These are phyloP conservation scores for Frankliniella fusca DNA, from an alignment of 2,888 invertebrate species.

Conservation along the genomic window DNA sequence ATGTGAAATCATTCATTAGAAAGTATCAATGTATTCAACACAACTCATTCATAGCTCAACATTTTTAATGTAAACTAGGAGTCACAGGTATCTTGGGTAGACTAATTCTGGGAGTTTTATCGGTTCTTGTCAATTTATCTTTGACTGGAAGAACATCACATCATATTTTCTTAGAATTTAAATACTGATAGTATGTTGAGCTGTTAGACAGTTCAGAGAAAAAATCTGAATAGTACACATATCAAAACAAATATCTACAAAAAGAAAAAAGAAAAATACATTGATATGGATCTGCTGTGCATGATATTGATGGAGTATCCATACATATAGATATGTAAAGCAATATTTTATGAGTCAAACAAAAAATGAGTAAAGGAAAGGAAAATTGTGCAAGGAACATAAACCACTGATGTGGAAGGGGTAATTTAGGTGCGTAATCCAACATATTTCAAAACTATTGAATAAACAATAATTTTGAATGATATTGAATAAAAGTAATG, in stretches of 20 bases:
- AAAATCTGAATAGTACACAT: background rate
- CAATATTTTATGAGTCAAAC: no score
- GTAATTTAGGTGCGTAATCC: no score
- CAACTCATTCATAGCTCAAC: background rate
- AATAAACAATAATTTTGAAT: no score
- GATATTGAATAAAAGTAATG: no score
- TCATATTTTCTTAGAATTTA: background rate
- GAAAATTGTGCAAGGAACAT: no score
- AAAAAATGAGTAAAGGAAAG: no score
- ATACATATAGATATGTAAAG: background rate
- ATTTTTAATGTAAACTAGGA: background rate
- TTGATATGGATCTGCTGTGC: background rate
- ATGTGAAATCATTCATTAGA: background rate
- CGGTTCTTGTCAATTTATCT: background rate
- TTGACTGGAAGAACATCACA: background rate
- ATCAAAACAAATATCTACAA: background rate
- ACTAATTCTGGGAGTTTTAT: background rate
- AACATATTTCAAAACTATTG: no score
- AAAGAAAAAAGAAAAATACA: background rate
- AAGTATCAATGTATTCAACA: background rate
- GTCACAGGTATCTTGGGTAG: background rate
- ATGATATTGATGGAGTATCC: background rate
- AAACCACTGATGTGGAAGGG: no score
- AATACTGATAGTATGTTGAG: background rate
- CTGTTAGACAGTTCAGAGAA: background rate